Conservation (phyloP, 2,888 invertebrate species). For the Pteria penguin region DNA sequence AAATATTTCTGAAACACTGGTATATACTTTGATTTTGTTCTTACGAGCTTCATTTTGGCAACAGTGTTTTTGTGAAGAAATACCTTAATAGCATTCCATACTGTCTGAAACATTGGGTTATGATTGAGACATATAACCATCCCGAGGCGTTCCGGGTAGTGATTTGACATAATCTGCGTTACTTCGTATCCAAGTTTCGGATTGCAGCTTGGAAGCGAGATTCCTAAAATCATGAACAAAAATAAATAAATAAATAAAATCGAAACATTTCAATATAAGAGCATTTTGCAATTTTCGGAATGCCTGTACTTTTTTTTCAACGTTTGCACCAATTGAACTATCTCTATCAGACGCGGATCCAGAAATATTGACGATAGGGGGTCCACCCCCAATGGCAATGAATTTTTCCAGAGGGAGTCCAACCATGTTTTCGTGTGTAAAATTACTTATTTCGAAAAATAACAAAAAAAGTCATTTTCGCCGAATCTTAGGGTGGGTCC, state of each 20-base stretch:
- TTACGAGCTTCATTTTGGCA: conserved; percentile 71
- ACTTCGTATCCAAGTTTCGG: conserved; percentile 75
- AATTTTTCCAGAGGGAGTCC: too few relatives aligned
- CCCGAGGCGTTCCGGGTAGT: conserved; percentile 79
- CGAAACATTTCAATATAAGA: not conserved
- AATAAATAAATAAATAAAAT: not conserved
- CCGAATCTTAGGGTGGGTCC: too few relatives aligned
- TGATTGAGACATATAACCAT: conserved; percentile 76
- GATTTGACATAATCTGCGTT: conserved; percentile 72
- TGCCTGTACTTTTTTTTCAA: too few relatives aligned
- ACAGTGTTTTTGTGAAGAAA: conserved; percentile 75
- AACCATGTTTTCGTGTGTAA: too few relatives aligned
- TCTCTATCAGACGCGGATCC: too few relatives aligned
- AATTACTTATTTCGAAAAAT: too few relatives aligned
- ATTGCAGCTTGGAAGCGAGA: conserved; percentile 75
- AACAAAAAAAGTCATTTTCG: too few relatives aligned
- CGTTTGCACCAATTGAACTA: too few relatives aligned
- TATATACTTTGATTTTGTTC: conserved; percentile 69
- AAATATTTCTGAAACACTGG: conserved; percentile 70
- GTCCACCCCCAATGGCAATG: too few relatives aligned
- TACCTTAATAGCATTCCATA: conserved; percentile 77
- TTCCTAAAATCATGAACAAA: conserved; percentile 61
- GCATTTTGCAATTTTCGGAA: not conserved
- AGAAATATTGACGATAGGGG: too few relatives aligned
- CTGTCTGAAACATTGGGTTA: conserved; percentile 75